Evolutionary conservation across 2,888 invertebrate genomes (phyloP).

Genomic region (Oscheius myriophilus): DNA sequence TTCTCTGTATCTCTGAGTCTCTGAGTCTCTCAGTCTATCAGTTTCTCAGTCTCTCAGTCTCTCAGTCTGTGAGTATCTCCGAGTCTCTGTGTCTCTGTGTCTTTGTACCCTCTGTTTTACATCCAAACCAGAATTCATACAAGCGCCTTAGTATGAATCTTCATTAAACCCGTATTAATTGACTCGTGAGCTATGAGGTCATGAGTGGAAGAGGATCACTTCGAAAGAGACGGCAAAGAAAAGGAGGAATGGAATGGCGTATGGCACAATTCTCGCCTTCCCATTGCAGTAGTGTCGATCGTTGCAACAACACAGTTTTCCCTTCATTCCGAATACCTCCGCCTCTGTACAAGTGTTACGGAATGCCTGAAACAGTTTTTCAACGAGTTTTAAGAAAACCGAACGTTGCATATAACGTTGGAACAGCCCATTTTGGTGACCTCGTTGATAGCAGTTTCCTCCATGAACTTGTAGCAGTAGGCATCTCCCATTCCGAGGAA

Average conservation of each 20-base stretch:
- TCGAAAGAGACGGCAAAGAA: constrained; percentile 14
- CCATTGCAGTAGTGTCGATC: constrained; percentile 32
- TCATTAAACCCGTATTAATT: constrained; percentile 12
- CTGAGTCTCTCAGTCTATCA: no score
- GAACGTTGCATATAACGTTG: constrained; percentile 53
- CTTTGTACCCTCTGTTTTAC: no score
- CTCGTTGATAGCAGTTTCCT: constrained; percentile 47
- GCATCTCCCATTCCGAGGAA: constrained; percentile 46
- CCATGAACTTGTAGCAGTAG: constrained; percentile 57
- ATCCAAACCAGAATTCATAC: no score
- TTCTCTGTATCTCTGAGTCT: no score
- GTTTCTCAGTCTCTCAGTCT: no score
- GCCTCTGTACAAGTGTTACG: constrained; percentile 53
- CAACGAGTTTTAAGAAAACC: neutral
- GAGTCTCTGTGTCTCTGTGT: no score
- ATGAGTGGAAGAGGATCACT: constrained; percentile 12
- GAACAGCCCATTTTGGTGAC: constrained; percentile 59
- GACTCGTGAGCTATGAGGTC: neutral
- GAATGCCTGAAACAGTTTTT: constrained; percentile 45
- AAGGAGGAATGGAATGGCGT: constrained; percentile 11
- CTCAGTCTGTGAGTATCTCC: no score
- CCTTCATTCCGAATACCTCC: constrained; percentile 56
- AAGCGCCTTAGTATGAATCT: no score
- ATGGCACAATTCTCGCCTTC: constrained; percentile 11
- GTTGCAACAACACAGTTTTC: constrained; percentile 59